Percentiles rank a stretch among this genome's conserved stretches.
Evolutionary conservation across 1,140 invertebrate species (phyloP).

Genomic region (Lordiphosa stackelbergi): DNA sequence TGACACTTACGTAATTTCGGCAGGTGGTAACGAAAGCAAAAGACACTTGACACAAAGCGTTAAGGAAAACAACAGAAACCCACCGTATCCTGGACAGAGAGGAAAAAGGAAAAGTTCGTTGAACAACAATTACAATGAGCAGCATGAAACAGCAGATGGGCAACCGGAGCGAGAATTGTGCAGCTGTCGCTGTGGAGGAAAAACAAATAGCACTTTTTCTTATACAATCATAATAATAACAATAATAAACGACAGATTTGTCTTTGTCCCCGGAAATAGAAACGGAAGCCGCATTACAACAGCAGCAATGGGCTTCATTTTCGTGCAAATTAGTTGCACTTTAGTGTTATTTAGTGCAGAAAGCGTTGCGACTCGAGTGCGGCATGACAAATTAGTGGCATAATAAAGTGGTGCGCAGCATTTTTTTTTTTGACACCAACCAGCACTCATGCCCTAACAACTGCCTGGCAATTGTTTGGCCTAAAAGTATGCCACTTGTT

Average conservation of each 20-base stretch:
- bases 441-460: slow-evolving; percentile 8
- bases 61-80: slow-evolving; percentile 31
- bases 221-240: slow-evolving; percentile 57
- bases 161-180: slow-evolving; percentile 23
- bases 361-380: slow-evolving; percentile 38
- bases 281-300: slow-evolving; percentile 10
- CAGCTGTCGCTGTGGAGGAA: slow-evolving; percentile 41
- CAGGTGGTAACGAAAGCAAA: slow-evolving; percentile 48
- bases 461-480: slow-evolving; percentile 62
- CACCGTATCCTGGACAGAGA: slow-evolving; percentile 2
- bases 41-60: slow-evolving; percentile 46
- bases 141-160: slow-evolving; percentile 30
- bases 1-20: slow-evolving; percentile 67
- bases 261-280: slow-evolving; percentile 26
- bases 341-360: slow-evolving; percentile 59
- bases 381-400: slow-evolving; percentile 60
- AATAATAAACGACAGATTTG: slow-evolving; percentile 62
- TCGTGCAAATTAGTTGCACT: slow-evolving; percentile 65
- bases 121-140: slow-evolving; percentile 72
- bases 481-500: slow-evolving; percentile 65
- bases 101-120: slow-evolving; percentile 57
- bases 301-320: slow-evolving; percentile 8
- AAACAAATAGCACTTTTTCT: slow-evolving; percentile 45
- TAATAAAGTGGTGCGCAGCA: no score
- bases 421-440: slow-evolving; percentile 34